These are phyloP conservation scores for Lasiurus borealis DNA, from an alignment of 2,113 vertebrate species.

Conservation along the genomic window DNA sequence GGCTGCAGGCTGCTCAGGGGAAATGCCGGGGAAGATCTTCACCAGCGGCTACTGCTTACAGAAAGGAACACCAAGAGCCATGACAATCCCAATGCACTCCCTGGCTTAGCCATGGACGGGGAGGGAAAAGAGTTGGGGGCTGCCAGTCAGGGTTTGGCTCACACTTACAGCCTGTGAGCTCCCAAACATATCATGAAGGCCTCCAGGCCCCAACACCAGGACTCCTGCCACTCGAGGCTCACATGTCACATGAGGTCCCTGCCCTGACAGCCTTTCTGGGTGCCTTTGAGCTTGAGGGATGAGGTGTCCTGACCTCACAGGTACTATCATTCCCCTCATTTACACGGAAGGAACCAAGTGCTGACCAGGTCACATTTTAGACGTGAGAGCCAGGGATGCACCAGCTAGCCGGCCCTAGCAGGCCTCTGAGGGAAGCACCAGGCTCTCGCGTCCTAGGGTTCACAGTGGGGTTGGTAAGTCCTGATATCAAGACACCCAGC, in stretches of 20 bases:
- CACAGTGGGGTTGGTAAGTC: not conserved
- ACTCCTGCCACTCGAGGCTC: not conserved
- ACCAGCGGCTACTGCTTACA: not conserved
- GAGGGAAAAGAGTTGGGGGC: fast-evolving
- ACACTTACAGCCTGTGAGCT: not conserved
- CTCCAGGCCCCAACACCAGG: not conserved
- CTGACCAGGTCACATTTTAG: no score
- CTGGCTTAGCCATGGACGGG: not conserved
- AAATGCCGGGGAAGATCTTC: not conserved
- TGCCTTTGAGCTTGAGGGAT: not conserved
- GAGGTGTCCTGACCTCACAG: not conserved
- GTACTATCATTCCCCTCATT: not conserved
- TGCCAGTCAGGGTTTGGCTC: not conserved
- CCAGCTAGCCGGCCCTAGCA: no score
- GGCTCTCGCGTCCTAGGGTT: not conserved
- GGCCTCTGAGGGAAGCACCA: fast-evolving
- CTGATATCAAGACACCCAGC: fast-evolving
- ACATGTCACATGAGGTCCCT: not conserved
- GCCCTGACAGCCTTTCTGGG: not conserved
- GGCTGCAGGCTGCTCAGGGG: not conserved
- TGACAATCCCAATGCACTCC: not conserved
- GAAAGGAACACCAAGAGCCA: not conserved
- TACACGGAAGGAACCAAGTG: not conserved
- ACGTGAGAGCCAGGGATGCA: no score
- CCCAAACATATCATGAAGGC: fast-evolving